Conservation (phyloP, 2,888 invertebrate species). For the Drosophila ustulata region DNA sequence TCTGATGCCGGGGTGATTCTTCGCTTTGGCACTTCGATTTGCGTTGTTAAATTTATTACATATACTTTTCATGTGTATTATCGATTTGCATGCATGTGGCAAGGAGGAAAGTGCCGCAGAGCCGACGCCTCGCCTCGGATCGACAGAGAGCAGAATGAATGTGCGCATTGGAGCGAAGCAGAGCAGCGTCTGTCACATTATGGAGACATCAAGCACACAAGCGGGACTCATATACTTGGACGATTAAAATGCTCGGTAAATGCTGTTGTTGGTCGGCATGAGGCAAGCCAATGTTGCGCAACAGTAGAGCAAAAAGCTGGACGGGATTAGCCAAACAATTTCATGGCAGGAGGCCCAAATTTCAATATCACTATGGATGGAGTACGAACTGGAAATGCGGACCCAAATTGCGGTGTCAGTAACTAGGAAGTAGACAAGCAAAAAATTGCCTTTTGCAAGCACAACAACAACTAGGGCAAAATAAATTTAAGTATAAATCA, state of each 20-base stretch:
- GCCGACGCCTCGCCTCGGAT: conserved; percentile 11
- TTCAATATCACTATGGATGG: conserved; percentile 29
- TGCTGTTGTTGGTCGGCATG: not conserved
- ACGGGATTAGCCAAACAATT: conserved; percentile 44
- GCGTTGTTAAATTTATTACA: conserved; percentile 68
- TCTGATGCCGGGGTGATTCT: conserved; percentile 37
- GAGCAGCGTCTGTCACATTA: conserved; percentile 69
- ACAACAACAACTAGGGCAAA: conserved; percentile 26
- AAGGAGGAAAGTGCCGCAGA: not conserved
- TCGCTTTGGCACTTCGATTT: conserved; percentile 59
- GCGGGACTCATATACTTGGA: conserved; percentile 64
- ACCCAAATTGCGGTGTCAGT: conserved; percentile 55
- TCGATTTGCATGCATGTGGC: conserved; percentile 57
- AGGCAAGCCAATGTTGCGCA: conserved; percentile 13
- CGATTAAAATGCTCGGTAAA: conserved; percentile 60
- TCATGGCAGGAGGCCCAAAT: conserved; percentile 46
- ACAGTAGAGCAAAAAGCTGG: conserved; percentile 13
- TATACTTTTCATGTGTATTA: conserved; percentile 58
- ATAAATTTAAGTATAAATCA: conserved; percentile 73
- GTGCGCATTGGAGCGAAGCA: conserved; percentile 57
- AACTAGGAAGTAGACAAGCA: conserved; percentile 40
- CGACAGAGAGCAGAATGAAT: conserved; percentile 50
- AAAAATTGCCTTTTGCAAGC: conserved; percentile 38
- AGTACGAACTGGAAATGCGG: conserved; percentile 7
- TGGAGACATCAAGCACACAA: conserved; percentile 73